Conservation (phyloP, 2,113 vertebrate genomes). For the Ginglymostoma cirratum region DNA sequence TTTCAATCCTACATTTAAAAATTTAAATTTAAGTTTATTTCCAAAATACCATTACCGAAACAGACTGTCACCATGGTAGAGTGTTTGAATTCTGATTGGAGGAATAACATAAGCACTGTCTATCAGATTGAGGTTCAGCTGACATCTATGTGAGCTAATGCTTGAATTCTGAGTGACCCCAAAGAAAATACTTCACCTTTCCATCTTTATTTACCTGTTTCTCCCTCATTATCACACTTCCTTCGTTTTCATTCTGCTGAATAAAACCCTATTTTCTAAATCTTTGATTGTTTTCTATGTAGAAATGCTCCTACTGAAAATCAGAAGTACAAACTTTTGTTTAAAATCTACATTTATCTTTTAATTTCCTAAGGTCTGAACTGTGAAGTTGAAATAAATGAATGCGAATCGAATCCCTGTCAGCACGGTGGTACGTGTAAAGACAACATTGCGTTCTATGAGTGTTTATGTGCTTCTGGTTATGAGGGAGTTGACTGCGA, state of each 20-base stretch:
- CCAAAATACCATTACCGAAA: neutral
- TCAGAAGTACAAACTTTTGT: neutral
- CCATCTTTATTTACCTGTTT: neutral
- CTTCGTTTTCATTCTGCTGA: neutral
- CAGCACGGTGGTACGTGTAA: slow-evolving; percentile 74
- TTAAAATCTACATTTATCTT: slow-evolving; percentile 6
- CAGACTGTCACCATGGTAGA: neutral
- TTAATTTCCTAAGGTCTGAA: slow-evolving; percentile 64
- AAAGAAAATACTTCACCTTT: neutral
- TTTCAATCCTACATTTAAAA: neutral
- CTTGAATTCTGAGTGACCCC: neutral
- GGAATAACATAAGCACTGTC: neutral
- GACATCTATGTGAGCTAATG: neutral
- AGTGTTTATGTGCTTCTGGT: slow-evolving; percentile 69
- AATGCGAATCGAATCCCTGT: slow-evolving; percentile 76
- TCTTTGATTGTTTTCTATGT: neutral
- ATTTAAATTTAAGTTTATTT: neutral
- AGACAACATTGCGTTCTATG: slow-evolving; percentile 72
- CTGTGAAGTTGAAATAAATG: slow-evolving; percentile 80
- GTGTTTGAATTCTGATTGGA: neutral
- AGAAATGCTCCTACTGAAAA: neutral
- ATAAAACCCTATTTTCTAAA: neutral
- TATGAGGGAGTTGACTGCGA: slow-evolving; percentile 72
- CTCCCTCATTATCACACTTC: neutral
- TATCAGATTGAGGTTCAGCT: neutral